Conservation (phyloP, 2,888 invertebrate species). For the Taphrorychus bicolor region DNA sequence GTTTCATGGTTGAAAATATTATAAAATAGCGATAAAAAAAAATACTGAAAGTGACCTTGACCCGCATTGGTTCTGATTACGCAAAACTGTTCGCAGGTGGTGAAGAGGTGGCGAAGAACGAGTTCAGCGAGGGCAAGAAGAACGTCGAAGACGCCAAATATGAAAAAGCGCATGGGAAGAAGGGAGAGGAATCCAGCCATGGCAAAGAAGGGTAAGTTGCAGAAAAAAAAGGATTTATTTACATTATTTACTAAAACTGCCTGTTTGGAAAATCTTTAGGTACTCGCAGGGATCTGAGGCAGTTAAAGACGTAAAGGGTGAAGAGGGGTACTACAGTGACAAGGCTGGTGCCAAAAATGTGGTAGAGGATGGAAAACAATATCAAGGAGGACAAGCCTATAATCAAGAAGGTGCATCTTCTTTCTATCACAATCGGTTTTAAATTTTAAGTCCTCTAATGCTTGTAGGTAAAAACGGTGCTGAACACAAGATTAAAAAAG, state of each 20-base stretch:
- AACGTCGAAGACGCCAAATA: constrained; percentile 63
- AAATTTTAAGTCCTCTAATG: background rate
- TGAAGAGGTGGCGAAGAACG: constrained; percentile 64
- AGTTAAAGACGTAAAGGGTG: constrained; percentile 56
- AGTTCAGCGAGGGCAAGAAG: constrained; percentile 66
- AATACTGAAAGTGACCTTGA: background rate
- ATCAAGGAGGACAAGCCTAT: constrained; percentile 66
- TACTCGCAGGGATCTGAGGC: constrained; percentile 63
- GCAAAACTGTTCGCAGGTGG: constrained; percentile 45
- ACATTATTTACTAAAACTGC: too few species aligned
- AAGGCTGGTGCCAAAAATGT: constrained; percentile 67
- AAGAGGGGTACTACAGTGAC: constrained; percentile 65
- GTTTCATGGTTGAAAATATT: background rate
- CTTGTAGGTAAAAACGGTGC: constrained; percentile 62
- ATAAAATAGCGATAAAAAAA: background rate
- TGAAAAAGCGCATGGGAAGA: constrained; percentile 65
- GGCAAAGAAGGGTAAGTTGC: constrained; percentile 63
- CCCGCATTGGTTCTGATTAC: background rate
- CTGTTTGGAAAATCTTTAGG: too few species aligned
- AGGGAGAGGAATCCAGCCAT: constrained; percentile 65
- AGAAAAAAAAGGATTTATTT: too few species aligned
- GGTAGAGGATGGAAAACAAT: constrained; percentile 66
- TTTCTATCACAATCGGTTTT: background rate
- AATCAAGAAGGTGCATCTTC: constrained; percentile 64
- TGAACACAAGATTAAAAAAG: constrained; percentile 64